These are phyloP conservation scores for Nomia melanderi DNA, from an alignment of 1,140 invertebrate genomes.

Conservation along the genomic window DNA sequence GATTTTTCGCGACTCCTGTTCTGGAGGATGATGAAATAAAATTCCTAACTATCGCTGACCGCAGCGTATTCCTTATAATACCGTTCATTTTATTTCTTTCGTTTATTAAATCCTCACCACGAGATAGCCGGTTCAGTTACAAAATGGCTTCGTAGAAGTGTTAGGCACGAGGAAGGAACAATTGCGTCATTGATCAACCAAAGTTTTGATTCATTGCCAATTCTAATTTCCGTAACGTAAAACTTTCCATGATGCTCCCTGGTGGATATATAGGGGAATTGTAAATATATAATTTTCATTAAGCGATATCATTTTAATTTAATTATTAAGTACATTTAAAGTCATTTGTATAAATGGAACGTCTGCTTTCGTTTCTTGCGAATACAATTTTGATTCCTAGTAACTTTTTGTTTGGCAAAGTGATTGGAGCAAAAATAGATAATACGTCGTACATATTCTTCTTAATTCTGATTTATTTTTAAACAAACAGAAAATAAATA, in stretches of 20 bases:
- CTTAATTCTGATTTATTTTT: not conserved
- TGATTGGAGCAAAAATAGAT: no score
- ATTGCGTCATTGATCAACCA: not conserved
- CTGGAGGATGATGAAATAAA: conserved; percentile 79
- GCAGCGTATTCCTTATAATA: conserved; percentile 83
- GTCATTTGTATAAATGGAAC: no score
- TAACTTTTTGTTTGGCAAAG: no score
- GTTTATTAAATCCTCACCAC: not conserved
- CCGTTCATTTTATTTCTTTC: conserved; percentile 84
- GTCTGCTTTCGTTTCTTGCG: no score
- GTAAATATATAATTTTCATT: not conserved
- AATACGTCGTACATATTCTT: no score
- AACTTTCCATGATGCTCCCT: not conserved
- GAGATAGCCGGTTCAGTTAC: not conserved
- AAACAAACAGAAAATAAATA: no score
- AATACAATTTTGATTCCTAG: no score
- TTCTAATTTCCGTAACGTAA: not conserved
- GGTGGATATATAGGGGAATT: not conserved
- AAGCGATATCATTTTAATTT: no score
- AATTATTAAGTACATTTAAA: no score
- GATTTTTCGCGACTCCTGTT: conserved; percentile 80
- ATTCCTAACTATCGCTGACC: conserved; percentile 80
- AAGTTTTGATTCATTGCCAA: not conserved
- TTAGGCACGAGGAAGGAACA: conserved; percentile 7
- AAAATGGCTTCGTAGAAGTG: not conserved